A percentile compares a stretch with the other conserved stretches of the same genome.
phyloP scores from a whole-genome alignment of 2,113 vertebrate species.

The Origma solitaria region DNA sequence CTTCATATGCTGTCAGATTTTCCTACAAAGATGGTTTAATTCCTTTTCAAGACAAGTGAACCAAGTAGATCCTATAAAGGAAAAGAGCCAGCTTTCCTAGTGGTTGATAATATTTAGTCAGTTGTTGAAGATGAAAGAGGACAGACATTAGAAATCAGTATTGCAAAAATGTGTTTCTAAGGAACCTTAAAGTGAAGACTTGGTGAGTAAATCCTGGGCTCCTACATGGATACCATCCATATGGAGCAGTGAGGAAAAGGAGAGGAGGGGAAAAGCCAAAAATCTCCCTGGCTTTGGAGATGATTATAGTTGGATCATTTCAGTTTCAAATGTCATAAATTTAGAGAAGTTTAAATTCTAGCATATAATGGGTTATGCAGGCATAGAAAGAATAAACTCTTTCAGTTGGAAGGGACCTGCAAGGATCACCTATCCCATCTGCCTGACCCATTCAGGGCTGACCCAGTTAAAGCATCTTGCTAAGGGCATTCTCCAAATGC shows the following conservation, averaged over 20 bases:
- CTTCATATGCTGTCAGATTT: not conserved
- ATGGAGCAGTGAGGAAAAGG: not conserved
- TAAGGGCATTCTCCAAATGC: not conserved
- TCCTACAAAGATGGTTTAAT: not conserved
- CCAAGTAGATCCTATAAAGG: not conserved
- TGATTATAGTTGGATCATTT: not conserved
- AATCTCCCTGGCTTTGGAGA: not conserved
- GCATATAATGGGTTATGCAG: not conserved
- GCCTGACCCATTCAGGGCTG: not conserved
- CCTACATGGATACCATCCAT: not conserved
- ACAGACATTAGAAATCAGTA: not conserved
- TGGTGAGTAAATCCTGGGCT: not conserved
- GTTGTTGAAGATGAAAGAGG: not conserved
- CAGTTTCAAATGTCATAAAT: not conserved
- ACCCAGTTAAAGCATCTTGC: not conserved
- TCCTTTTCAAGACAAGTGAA: not conserved
- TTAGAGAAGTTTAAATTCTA: not conserved
- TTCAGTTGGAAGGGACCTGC: not conserved
- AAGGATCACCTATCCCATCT: not conserved
- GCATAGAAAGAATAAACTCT: not conserved
- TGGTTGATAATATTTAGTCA: not conserved
- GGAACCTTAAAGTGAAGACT: not conserved
- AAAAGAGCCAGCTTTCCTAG: not conserved
- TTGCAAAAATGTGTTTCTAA: not conserved
- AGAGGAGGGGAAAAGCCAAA: fast-evolving